Evolutionary conservation across 2,888 invertebrate species (phyloP), one percentile per base, ranked within the genome.

Genomic region (Protodeltote pygarga): DNA sequence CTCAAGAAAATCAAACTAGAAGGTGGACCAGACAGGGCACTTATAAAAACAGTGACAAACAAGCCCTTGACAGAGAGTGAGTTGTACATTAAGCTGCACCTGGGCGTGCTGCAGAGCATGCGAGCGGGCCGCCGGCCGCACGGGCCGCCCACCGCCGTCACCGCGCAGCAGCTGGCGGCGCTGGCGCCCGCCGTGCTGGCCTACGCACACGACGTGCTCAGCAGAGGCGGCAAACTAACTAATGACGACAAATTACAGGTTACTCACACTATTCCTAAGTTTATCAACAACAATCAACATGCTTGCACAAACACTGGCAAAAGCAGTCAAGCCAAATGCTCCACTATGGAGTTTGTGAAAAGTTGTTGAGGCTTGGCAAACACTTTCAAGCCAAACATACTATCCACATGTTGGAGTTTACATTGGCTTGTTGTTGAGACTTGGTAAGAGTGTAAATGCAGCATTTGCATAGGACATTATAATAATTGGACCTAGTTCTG

Each of bases 31-130:
- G 73, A 82, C 5, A 59, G 73, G 3, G 60, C 79, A 0, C 71
- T 78, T n/a, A 61, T 79, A 8, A 86, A 83, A 58, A 73, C 76
- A 8, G 68, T 77, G 1, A 65, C 66, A 0, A 71, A 71, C 8
- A 82, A 79, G 38, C 53, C 71, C 1, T 50, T 85, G n/a, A 71
- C 79, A 0, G 85, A 87, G 44, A 48, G 76, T 0, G 92, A 93
- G 47, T 66, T 93, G 3, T 96, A 95, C 59, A 93, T 93, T n/a
- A 93, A 94, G 62, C 82, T 96, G 14, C 96, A 96, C 72, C 81
- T 96, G 15, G 94, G 94, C 0, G 87, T 96, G 6, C 73, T 96
- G 37, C 94, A 94, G 59, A 94, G 95, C 45, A 79, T 95, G 49
- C 77, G 94, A 2, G 94, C 95, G 0, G 89, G 85, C 67, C 92